Evolutionary conservation across 2,113 vertebrate species (phyloP).

Genomic region (Phalacrocorax pelagicus): DNA sequence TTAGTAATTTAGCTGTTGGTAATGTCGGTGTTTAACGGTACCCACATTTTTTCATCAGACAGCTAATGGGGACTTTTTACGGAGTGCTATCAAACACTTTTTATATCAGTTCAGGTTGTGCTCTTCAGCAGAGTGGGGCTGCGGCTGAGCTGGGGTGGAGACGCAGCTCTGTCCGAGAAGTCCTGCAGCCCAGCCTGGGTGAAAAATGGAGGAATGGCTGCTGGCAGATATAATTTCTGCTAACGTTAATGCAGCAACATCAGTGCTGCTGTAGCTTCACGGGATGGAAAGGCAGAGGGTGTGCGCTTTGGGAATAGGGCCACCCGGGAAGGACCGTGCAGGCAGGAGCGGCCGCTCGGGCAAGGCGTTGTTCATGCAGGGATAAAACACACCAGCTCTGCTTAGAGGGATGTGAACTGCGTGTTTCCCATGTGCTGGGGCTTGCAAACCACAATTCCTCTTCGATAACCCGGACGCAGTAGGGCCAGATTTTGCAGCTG

Average conservation of each 20-base stretch:
- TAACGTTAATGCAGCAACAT: not conserved
- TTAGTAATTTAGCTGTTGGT: not conserved
- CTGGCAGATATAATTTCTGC: not conserved
- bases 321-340: not conserved
- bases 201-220: not conserved
- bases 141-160: not conserved
- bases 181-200: not conserved
- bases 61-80: not conserved
- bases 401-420: not conserved
- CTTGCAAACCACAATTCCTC: not conserved
- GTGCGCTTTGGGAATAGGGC: not conserved
- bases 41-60: not conserved
- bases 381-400: too few relatives aligned
- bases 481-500: not conserved
- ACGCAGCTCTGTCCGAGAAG: not conserved
- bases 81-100: not conserved
- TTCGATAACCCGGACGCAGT: rapidly evolving
- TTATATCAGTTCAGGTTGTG: not conserved
- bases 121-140: not conserved
- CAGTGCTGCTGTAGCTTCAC: not conserved
- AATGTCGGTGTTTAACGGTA: not conserved
- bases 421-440: rapidly evolving
- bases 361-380: not conserved
- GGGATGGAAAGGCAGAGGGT: not conserved
- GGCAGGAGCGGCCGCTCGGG: not conserved